A percentile compares a stretch with the other conserved stretches of the same genome.
Evolutionary conservation across 2,797 vertebrate species (phyloP).

Genomic region (Crypturellus tataupa): DNA sequence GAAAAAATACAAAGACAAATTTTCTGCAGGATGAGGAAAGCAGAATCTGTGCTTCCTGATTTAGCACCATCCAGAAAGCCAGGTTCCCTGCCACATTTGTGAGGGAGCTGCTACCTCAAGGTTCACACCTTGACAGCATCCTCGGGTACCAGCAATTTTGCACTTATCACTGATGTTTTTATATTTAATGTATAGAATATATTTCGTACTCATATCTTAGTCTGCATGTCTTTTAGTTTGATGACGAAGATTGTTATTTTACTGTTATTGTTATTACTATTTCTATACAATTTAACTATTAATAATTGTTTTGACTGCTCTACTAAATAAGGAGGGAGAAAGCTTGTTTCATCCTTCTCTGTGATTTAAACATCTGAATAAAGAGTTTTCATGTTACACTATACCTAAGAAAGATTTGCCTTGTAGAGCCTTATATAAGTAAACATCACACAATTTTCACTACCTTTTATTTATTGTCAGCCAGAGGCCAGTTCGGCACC

Average conservation of each 20-base stretch:
- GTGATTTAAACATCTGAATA: not conserved
- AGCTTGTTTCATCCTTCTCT: not conserved
- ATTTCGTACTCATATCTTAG: not conserved
- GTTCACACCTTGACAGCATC: not conserved
- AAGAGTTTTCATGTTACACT: not conserved
- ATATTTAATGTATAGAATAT: not conserved
- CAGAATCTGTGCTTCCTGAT: not conserved
- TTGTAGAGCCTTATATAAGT: not conserved
- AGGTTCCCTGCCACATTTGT: not conserved
- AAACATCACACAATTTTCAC: not conserved
- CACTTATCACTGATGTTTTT: not conserved
- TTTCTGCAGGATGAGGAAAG: too few relatives aligned
- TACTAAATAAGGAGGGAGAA: not conserved
- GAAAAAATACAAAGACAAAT: not conserved
- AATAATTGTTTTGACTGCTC: not conserved
- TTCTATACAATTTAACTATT: too few relatives aligned
- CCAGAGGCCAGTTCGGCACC: not conserved
- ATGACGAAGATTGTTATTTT: too few relatives aligned
- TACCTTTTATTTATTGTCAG: not conserved
- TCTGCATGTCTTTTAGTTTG: not conserved
- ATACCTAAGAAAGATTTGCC: not conserved
- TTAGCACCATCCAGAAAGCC: not conserved
- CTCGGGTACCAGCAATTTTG: not conserved
- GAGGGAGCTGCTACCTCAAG: not conserved
- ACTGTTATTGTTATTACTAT: too few relatives aligned